phyloP scores from a whole-genome alignment of 2,888 invertebrate genomes.

The Hyposoter dolosus region DNA sequence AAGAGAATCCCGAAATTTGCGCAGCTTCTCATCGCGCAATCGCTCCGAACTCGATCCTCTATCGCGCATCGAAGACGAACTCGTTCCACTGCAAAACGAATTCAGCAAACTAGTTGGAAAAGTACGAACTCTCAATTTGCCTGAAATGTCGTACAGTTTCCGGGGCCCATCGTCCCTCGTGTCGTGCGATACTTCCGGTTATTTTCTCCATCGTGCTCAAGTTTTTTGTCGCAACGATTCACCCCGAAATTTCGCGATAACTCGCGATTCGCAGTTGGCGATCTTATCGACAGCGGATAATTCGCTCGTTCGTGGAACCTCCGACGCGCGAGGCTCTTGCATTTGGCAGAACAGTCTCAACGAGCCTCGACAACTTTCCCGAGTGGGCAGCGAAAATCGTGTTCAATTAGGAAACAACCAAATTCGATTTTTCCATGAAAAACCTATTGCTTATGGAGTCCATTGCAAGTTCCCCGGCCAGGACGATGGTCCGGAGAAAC shows the following conservation, averaged over 20 bases:
- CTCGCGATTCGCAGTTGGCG: constrained; percentile 4
- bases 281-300: constrained; percentile 46
- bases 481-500: constrained; percentile 36
- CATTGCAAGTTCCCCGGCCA: neutral
- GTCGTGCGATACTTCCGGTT: constrained; percentile 58
- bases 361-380: constrained; percentile 10
- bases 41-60: constrained; percentile 70
- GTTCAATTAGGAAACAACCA: neutral
- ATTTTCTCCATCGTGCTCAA: constrained; percentile 59
- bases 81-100: constrained; percentile 72
- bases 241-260: neutral
- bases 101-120: constrained; percentile 74
- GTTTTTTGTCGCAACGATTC: constrained; percentile 60
- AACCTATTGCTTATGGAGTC: constrained; percentile 50
- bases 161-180: constrained; percentile 33
- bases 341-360: constrained; percentile 18
- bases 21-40: constrained; percentile 34
- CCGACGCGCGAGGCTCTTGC: neutral
- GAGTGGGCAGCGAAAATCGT: constrained; percentile 9
- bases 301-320: neutral
- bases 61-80: constrained; percentile 74
- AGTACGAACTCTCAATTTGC: constrained; percentile 71
- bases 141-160: constrained; percentile 39
- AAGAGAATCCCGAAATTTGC: constrained; percentile 14
- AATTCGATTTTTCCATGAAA: constrained; percentile 40